Conservation (phyloP, 2,113 vertebrate genomes). For the Cyprinodon variegatus region DNA sequence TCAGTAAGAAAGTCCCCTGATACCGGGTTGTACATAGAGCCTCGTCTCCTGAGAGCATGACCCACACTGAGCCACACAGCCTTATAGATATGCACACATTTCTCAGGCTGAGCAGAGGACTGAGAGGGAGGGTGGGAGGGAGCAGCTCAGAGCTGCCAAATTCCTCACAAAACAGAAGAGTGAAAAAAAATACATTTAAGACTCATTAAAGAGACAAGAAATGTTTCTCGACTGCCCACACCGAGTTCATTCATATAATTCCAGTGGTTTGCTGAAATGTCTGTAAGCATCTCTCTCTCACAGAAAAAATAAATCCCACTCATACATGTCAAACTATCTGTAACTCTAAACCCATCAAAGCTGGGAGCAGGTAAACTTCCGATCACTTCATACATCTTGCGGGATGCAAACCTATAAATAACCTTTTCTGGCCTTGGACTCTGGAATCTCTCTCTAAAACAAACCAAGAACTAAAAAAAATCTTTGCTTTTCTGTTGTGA, state of each 20-base stretch:
- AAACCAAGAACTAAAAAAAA: slow-evolving; percentile 29
- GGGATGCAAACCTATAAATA: slow-evolving; percentile 10
- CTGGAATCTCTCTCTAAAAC: slow-evolving; percentile 33
- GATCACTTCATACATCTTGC: slow-evolving; percentile 1
- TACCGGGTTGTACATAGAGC: slow-evolving; percentile 28
- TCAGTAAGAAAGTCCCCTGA: slow-evolving; percentile 14
- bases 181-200: slow-evolving; percentile 51
- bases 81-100: slow-evolving; percentile 43
- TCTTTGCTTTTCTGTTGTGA: slow-evolving; percentile 16
- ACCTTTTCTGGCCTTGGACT: slow-evolving; percentile 18
- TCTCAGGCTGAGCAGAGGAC: slow-evolving; percentile 23
- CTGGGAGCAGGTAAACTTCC: slow-evolving; percentile 34
- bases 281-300: slow-evolving; percentile 22
- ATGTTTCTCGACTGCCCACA: slow-evolving; percentile 20
- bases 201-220: slow-evolving; percentile 49
- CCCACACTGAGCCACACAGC: slow-evolving; percentile 62
- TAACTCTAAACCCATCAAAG: slow-evolving; percentile 6
- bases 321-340: not conserved
- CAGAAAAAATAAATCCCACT: slow-evolving; percentile 12
- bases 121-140: slow-evolving; percentile 50
- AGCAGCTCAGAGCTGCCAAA: slow-evolving; percentile 60
- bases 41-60: slow-evolving; percentile 45
- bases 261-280: slow-evolving; percentile 29
- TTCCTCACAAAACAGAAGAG: slow-evolving; percentile 66
- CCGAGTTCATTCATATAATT: slow-evolving; percentile 40